A percentile compares a stretch with the other conserved stretches of the same genome.
Conservation (phyloP, 2,888 invertebrate genomes). For the Ormia ochracea region DNA sequence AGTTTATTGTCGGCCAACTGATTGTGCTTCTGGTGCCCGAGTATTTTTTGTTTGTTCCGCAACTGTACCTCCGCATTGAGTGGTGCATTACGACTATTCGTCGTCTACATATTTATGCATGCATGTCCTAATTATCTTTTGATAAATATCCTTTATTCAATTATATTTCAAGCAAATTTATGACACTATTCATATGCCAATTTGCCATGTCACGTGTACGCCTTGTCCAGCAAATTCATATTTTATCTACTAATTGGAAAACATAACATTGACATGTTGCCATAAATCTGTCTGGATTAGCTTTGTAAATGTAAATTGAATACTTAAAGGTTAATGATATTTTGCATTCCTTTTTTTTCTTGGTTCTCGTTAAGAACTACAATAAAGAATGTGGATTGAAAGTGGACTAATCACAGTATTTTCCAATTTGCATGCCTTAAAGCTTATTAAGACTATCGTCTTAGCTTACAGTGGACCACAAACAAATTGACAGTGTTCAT, state of each 20-base stretch:
- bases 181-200: slow-evolving; percentile 53
- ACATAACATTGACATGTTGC: slow-evolving; percentile 31
- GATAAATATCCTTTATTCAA: slow-evolving; percentile 56
- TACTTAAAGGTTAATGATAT: neutral
- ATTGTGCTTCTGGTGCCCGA: too few relatives aligned
- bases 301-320: slow-evolving; percentile 1
- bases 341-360: neutral
- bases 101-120: slow-evolving; percentile 47
- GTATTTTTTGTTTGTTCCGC: neutral
- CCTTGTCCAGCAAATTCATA: neutral
- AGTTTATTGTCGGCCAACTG: too few relatives aligned
- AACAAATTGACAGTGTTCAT: too few relatives aligned
- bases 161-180: slow-evolving; percentile 37
- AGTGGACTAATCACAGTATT: too few relatives aligned
- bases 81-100: neutral
- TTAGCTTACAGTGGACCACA: too few relatives aligned
- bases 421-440: too few relatives aligned
- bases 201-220: slow-evolving; percentile 29
- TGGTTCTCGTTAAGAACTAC: neutral
- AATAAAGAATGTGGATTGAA: neutral
- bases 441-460: too few relatives aligned
- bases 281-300: slow-evolving; percentile 29
- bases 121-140: slow-evolving; percentile 53
- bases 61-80: neutral
- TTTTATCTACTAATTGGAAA: slow-evolving; percentile 42